Evolutionary conservation across 2,888 invertebrate genomes (phyloP).

Genomic region (Polyommatus iphigenia): DNA sequence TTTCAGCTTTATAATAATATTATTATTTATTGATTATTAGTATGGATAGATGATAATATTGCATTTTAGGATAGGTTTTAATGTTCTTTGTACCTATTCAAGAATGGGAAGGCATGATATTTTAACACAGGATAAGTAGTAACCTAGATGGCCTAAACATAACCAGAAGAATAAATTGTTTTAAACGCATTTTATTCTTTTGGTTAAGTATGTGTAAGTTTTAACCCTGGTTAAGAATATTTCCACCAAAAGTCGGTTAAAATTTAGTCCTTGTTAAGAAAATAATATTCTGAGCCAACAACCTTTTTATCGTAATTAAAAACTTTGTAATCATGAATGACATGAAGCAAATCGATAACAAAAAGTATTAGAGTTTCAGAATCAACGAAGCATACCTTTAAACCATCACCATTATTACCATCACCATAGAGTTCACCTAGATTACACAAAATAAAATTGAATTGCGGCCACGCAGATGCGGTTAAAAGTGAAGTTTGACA

Average conservation of each 20-base stretch:
- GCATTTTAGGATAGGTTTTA: background rate
- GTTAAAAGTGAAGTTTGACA: background rate
- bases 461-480: background rate
- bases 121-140: no score
- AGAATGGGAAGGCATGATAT: no score
- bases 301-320: background rate
- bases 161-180: no score
- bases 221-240: no score
- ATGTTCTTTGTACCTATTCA: no score
- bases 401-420: no score
- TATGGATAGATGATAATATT: background rate
- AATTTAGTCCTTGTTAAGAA: background rate
- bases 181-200: no score
- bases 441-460: background rate
- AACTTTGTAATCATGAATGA: slow-evolving; percentile 8
- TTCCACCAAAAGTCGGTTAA: no score
- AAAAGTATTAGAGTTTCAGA: background rate
- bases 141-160: no score
- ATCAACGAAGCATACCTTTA: background rate
- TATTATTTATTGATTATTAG: no score
- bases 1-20: no score
- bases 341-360: slow-evolving; percentile 2
- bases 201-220: no score
- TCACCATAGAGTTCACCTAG: background rate
- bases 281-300: background rate